These are phyloP conservation scores for Raja brachyura DNA, from an alignment of 2,113 vertebrate species.

Conservation along the genomic window DNA sequence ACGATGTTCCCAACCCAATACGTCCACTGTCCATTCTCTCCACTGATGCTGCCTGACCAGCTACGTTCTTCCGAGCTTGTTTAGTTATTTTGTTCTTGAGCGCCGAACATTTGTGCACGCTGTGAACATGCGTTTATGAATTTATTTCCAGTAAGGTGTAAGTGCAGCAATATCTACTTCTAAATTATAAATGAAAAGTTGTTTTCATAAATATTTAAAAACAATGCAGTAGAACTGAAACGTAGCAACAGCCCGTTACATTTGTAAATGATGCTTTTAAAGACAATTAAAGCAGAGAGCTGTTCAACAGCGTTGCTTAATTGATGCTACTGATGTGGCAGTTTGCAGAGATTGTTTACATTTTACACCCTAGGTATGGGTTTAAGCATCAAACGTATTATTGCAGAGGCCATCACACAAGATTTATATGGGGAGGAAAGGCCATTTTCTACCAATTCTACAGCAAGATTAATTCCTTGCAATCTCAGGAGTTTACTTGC, in stretches of 20 bases:
- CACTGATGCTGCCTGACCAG: too few species aligned
- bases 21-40: too few species aligned
- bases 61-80: neutral
- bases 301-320: neutral
- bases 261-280: neutral
- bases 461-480: neutral
- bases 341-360: neutral
- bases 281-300: neutral
- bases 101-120: neutral
- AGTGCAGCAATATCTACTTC: slow-evolving; percentile 2
- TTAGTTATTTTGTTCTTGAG: neutral
- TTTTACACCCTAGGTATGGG: neutral
- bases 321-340: neutral
- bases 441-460: neutral
- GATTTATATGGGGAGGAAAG: neutral
- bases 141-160: neutral
- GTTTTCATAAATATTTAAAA: slow-evolving; percentile 31
- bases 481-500: neutral
- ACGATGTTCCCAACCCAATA: too few species aligned
- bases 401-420: neutral
- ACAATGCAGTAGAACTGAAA: neutral
- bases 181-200: slow-evolving; percentile 32
- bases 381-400: neutral
- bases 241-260: neutral
- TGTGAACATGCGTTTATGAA: neutral